Base-by-base conservation (phyloP, 2,888 invertebrate species). In the Unio pictorum region DNA sequence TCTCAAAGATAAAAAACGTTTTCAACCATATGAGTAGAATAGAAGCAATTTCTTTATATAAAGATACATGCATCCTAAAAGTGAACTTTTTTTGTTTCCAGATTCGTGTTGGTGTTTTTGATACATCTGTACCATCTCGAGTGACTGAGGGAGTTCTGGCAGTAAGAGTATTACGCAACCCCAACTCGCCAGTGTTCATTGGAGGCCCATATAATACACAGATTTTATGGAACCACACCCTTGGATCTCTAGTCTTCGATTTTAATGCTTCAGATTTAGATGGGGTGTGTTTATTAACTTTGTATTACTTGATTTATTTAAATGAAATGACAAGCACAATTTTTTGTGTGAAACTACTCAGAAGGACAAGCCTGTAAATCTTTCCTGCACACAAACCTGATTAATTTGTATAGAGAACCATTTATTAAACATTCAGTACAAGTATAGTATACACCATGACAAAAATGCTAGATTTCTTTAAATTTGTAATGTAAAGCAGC, bases 191-290 rank as follows among this genome's bases (percentile, higher is more conserved):
- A 20, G 30, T 56, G 6, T 83, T 87, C 65, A 59, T 30, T 30
- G 71, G 67, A 23, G 60, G 64, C 3, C 73, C 79, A 18, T 86
- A 84, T 71, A 69, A 55, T 23, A 61, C 62, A 7, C 71, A 64
- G 11, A 68, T 85, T 11, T 76, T 74, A 23, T 86, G 85, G 78
- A 80, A 76, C 30, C 64, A 73, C 18, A 20, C 68, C 8, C 69
- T 81, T 8, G 82, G 81, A 18, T 68, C 75, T 20, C 61, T 67
- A n/a, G 72, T 84, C 30, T 70, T 75, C 11, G 64, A 59, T 26
- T 69, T 85, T 6, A 54, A 15, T 3, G 87, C 87, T 6, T 72
- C 73, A 26, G 87, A 87, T 76, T 34, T 57, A 15, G 87, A 87
- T 75, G 76, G 73, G 62, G 83, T 83, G 70, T 72, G 76, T 76